Evolutionary conservation across 2,888 invertebrate species (phyloP).

Genomic region (Sinhomidia bicolor): DNA sequence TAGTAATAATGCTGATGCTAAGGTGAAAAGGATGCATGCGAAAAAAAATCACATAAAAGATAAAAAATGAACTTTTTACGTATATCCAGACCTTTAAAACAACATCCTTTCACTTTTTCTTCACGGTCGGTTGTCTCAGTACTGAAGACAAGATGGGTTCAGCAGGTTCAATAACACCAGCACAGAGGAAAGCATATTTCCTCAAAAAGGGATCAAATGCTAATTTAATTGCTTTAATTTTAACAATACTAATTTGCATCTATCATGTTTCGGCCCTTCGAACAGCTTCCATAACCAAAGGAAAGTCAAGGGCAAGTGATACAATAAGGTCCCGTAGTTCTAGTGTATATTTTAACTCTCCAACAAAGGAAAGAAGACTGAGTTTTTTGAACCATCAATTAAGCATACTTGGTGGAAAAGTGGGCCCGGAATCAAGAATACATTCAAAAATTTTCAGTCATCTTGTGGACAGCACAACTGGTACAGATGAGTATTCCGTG

Average conservation of each 20-base stretch:
- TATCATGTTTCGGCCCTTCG: not conserved
- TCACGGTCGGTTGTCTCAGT: conserved; percentile 7
- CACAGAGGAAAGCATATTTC: conserved; percentile 46
- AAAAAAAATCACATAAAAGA: not conserved
- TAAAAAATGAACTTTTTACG: conserved; percentile 31
- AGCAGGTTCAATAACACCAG: conserved; percentile 60
- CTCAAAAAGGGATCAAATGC: not conserved
- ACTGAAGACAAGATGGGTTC: conserved; percentile 38
- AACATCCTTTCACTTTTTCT: conserved; percentile 53
- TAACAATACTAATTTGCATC: conserved; percentile 8
- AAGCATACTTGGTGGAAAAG: conserved; percentile 43
- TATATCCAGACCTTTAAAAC: conserved; percentile 9
- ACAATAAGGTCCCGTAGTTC: conserved; percentile 8
- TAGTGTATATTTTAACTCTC: not conserved
- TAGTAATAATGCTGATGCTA: too few relatives aligned
- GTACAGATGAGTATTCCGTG: conserved; percentile 46
- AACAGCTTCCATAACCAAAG: conserved; percentile 17
- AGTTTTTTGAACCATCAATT: conserved; percentile 59
- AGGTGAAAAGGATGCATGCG: not conserved
- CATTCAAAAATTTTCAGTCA: conserved; percentile 48
- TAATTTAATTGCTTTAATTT: not conserved
- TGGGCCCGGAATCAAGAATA: conserved; percentile 42
- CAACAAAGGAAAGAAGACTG: conserved; percentile 40
- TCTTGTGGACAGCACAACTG: conserved; percentile 21
- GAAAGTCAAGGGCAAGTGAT: conserved; percentile 9